Evolutionary conservation across 1,140 invertebrate genomes (phyloP), one percentile per base, ranked within the genome.

Genomic region (Drosophila sturtevanti): DNA sequence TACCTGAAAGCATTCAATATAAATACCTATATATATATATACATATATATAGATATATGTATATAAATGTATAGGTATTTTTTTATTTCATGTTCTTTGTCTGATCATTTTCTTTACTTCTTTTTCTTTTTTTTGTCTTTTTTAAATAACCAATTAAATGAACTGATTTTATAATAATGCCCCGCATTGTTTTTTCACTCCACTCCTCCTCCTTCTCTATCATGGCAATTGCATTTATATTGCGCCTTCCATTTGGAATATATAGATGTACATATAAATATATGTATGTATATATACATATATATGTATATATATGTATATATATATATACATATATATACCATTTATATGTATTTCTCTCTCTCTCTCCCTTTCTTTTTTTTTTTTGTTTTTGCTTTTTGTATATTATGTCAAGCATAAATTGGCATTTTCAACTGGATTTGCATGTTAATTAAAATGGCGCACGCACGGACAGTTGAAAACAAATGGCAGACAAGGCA

Each of bases 381-480:
- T 65, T 61, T 62, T 66, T 77, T 77, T 69, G 63, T 68, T 71
- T 67, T 56, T 73, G 52, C 73, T 70, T 78, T 79, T 66, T 74
- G 62, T 81, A 81, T 87, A 86, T 86, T 79, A 87, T 87, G 84
- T 79, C 82, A 89, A 84, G 84, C 82, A 89, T 84, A 89, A 87
- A 87, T 89, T 87, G 84, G 84, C 85, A 87, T 89, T 87, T 77
- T 87, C 84, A 84, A 87, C 84, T 87, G 84, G 84, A 87, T 87
- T 87, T 87, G 84, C 84, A 87, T 87, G 84, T 87, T 87, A 87
- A 87, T 87, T 87, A 87, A 87, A 87, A 87, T 87, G 84, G 64
- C 72, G 76, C 71, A 86, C 72, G 76, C 84, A 89, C 79, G 72
- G 84, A 89, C 79, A 87, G 84, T 69, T 79, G 84, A 89, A 87